phyloP scores from a whole-genome alignment of 2,888 invertebrate genomes.

The Isotomurus palustris region DNA sequence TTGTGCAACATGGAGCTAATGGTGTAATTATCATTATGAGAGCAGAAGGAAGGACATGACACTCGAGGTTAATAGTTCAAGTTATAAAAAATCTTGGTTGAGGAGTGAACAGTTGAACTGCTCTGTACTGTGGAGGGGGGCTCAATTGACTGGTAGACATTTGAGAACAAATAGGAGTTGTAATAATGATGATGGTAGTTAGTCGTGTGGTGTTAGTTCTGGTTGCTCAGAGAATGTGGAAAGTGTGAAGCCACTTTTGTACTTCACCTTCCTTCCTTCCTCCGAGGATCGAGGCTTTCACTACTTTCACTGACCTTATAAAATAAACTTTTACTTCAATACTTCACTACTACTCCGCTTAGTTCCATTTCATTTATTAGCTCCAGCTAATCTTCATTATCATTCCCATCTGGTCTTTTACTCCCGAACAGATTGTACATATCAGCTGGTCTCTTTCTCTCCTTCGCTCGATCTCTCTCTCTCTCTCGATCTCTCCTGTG shows the following conservation, averaged over 20 bases:
- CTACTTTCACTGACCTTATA: no score
- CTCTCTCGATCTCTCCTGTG: background rate
- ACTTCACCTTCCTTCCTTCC: no score
- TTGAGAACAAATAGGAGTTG: background rate
- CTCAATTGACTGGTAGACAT: background rate
- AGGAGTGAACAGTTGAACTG: background rate
- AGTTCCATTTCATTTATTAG: no score
- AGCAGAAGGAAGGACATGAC: background rate
- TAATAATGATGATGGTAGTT: background rate
- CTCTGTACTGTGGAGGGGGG: background rate
- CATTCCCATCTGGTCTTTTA: background rate
- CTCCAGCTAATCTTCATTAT: background rate
- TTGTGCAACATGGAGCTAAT: slow-evolving; percentile 15
- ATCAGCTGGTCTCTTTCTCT: background rate
- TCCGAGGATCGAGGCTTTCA: no score
- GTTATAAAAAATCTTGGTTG: no score
- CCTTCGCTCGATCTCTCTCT: no score
- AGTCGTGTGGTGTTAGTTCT: no score
- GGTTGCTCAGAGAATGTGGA: no score
- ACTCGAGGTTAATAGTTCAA: no score
- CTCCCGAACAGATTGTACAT: background rate
- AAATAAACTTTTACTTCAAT: no score
- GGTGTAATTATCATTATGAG: slow-evolving; percentile 26
- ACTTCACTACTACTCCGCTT: no score
- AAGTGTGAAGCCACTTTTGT: no score